A percentile compares a stretch with the other conserved stretches of the same genome.
phyloP scores from a whole-genome alignment of 2,113 vertebrate genomes.

The Rallus limicola region DNA sequence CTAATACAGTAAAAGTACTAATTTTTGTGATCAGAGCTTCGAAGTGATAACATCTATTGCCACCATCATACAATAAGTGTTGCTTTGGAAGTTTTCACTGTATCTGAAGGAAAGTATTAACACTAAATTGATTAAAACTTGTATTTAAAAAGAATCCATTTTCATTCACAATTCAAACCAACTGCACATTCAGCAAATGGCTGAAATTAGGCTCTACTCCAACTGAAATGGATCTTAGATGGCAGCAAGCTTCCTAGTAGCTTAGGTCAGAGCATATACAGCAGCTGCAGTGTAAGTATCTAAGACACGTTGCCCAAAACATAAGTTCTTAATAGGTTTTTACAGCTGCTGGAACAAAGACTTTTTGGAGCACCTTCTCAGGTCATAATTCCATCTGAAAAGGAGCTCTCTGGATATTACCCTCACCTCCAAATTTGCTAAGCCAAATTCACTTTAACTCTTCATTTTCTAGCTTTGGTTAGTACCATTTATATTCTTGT shows the following conservation, averaged over 20 bases:
- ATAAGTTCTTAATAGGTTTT: not conserved
- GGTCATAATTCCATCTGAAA: not conserved
- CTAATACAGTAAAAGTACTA: not conserved
- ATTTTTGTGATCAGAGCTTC: not conserved
- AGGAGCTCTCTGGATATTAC: not conserved
- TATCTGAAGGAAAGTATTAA: not conserved
- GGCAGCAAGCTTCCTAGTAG: accelerated
- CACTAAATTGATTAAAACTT: not conserved
- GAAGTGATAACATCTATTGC: not conserved
- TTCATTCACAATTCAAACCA: not conserved
- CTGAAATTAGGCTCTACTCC: not conserved
- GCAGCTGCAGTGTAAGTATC: not conserved
- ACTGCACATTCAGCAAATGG: not conserved
- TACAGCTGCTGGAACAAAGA: not conserved
- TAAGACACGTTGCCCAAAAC: not conserved
- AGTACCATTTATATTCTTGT: not conserved
- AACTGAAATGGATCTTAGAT: not conserved
- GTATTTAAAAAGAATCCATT: not conserved
- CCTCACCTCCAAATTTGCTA: not conserved
- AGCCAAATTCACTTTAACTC: not conserved
- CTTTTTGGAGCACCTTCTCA: not conserved
- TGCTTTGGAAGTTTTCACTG: not conserved
- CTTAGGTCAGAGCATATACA: not conserved
- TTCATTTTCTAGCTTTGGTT: not conserved
- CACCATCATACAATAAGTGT: not conserved